Base-by-base conservation (phyloP, 2,113 vertebrate species). In the Phaethon lepturus region DNA sequence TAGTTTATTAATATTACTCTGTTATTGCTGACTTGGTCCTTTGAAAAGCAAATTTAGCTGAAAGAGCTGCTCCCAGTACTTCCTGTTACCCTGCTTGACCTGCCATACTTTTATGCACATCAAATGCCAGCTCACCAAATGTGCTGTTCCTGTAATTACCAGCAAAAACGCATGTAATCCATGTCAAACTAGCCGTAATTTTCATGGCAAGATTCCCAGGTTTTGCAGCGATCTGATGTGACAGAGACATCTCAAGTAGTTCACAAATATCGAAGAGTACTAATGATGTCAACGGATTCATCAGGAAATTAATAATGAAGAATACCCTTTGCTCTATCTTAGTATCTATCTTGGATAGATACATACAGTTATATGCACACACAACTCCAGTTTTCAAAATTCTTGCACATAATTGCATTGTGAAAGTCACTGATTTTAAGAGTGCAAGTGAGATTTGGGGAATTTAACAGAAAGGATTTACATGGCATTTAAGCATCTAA, bases 61-160 rank as follows among this genome's bases (percentile, higher is more conserved):
- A 73, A 85, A 76, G 52, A 80, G 33, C 74, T 50, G 62, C 58
- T 93, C 28, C 69, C 62, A 59, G 58, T 73, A 72, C 66, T 85
- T 97, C 71, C 89, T 26, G 3, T 96, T 86, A 86, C 88, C 82
- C 55, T 69, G 52, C 47, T 62, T 94, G 95, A 95, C 86, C 95
- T 72, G 45, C 50, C 77, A 88, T 91, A 66, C 31, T 72, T 82
- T 58, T 47, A 55, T 16, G n/a, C 81, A 58, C 3, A 0, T 72
- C 58, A 85, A 81, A 68, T 64, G 69, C 83, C 91, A 94, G 83
- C 80, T 91, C 5, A 60, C 83, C 60, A 91, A 94, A 95, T 81
- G 35, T 49, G 35, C 52, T 53, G 26, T 40, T 84, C 56, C 76
- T 87, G 20, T 78, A 95, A 95, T 93, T 91, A 76, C 69, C 42